Conservation (phyloP, 1,140 invertebrate genomes). For the Homarus americanus region DNA sequence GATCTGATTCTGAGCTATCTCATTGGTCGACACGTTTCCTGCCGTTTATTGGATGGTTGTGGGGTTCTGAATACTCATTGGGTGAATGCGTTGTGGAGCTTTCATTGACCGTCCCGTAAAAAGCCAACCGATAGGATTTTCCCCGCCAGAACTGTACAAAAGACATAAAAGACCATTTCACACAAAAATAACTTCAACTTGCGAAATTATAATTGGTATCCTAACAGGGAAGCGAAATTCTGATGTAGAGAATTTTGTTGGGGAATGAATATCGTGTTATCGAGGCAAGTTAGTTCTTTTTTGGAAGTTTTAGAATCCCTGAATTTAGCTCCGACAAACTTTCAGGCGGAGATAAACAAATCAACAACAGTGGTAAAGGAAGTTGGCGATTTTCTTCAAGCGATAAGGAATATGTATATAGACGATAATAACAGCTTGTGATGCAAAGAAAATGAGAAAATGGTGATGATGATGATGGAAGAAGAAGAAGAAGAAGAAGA, state of each 20-base stretch:
- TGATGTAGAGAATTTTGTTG: no score
- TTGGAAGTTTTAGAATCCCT: not conserved
- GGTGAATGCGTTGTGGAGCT: not conserved
- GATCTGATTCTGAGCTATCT: conserved; percentile 12
- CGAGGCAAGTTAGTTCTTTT: not conserved
- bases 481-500: not conserved
- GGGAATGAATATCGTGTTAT: not conserved
- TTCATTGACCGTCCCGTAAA: not conserved
- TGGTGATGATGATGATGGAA: no score
- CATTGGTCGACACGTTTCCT: conserved; percentile 6
- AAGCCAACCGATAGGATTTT: not conserved
- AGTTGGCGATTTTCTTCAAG: not conserved
- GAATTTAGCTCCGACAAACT: not conserved
- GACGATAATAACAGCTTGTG: not conserved
- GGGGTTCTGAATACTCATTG: conserved; percentile 6
- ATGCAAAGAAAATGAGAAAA: no score
- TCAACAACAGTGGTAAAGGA: not conserved
- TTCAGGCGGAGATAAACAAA: not conserved
- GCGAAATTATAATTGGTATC: no score
- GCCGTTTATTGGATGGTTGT: conserved; percentile 15
- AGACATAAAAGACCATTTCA: no score
- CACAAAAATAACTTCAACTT: no score
- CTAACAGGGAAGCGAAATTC: no score
- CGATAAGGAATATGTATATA: not conserved
- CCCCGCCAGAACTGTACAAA: no score